Evolutionary conservation across 92 coral and sea anemone genomes (phyloP), one percentile per base, ranked within the genome.

Genomic region (Hydrozoanthus gracilis): DNA sequence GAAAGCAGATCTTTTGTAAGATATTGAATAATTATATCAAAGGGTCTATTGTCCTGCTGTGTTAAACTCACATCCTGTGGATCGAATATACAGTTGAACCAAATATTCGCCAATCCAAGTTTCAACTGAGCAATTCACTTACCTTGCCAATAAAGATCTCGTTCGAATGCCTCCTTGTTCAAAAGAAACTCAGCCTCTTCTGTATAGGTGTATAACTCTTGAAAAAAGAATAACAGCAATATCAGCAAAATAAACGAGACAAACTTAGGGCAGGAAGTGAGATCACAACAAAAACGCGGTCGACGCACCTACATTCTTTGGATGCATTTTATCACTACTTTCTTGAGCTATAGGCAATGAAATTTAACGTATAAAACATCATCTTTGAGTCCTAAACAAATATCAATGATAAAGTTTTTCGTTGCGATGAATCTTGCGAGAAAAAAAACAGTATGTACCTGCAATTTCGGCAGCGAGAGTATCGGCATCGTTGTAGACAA

Each of bases 131-230:
- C 49, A 76, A 39, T 13, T 47, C 48, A 6, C 77, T 17, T 77
- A 91, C 94, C 94, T 87, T 87, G 91, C 78, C 90, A 88, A 52
- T 91, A 88, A 49, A 52, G 87, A 56, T 91, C 94, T 71, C 87
- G 67, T 79, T 88, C 93, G 89, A 95, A 96, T 13, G 93, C 91
- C 71, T 95, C 98, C 93, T 92, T 91, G 91, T 95, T 96, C 58
- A 92, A 69, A 39, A 69, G 85, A 78, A 96, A 96, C 44, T 96
- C 99, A 77, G 35, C 82, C 54, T 96, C 98, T 74, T 96, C 99
- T 15, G 99, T 96, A 76, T 96, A 96, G 84, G 98, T 96, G 86
- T 96, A 96, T 82, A 96, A 91, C 67, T 96, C 99, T 94, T 80
- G 11, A 78, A 79, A 56, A 10, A 58, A 55, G 77, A 46, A 49